phyloP scores from a whole-genome alignment of 2,888 invertebrate genomes.

The Lasioglossum lativentre region DNA sequence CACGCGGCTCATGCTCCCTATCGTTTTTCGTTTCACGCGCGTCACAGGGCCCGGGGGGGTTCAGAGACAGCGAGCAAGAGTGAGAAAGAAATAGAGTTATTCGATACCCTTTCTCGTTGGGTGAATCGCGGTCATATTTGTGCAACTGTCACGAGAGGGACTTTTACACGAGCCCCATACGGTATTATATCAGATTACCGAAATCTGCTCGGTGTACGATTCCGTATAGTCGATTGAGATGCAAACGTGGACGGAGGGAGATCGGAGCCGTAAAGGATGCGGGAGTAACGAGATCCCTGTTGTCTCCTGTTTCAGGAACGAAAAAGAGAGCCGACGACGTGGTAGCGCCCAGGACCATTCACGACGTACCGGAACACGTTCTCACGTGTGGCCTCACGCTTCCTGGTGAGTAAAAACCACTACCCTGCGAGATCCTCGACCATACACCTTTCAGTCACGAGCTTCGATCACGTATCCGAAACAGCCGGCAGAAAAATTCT shows the following conservation, averaged over 20 bases:
- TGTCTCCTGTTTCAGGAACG: conserved; percentile 83
- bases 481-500: not conserved
- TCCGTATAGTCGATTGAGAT: conserved; percentile 60
- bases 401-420: conserved; percentile 86
- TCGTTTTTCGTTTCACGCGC: conserved; percentile 1
- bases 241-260: conserved; percentile 39
- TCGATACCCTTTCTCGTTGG: conserved; percentile 42
- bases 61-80: too few species aligned
- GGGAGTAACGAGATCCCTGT: conserved; percentile 61
- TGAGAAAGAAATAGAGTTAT: conserved; percentile 24
- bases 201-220: conserved; percentile 60
- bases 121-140: conserved; percentile 57
- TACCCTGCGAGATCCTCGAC: not conserved
- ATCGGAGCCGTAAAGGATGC: conserved; percentile 60
- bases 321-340: conserved; percentile 85
- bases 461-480: not conserved
- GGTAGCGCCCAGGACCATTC: conserved; percentile 87
- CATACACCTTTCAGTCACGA: not conserved
- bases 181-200: conserved; percentile 59
- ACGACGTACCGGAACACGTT: conserved; percentile 88
- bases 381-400: conserved; percentile 89
- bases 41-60: not conserved
- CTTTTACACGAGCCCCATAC: conserved; percentile 35
- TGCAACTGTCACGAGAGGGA: conserved; percentile 52
- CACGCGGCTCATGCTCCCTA: not conserved